Conservation (phyloP, 2,113 vertebrate species). For the Carassius gibelio region DNA sequence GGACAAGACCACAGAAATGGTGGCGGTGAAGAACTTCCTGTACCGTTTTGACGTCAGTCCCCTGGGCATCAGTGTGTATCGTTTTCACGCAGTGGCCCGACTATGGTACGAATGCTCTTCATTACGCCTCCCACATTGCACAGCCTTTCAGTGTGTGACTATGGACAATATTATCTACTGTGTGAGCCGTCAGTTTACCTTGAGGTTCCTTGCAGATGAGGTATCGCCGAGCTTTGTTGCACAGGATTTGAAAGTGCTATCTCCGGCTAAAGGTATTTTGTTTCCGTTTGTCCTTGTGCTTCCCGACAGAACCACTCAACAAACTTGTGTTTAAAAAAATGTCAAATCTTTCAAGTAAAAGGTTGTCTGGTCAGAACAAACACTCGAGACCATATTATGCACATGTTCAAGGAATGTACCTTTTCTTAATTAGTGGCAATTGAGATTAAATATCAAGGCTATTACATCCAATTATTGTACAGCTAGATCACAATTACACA, state of each 20-base stretch:
- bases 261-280: constrained; percentile 77
- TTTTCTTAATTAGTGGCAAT: constrained; percentile 54
- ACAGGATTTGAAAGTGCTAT: constrained; percentile 77
- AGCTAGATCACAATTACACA: constrained; percentile 67
- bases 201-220: constrained; percentile 83
- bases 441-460: constrained; percentile 63
- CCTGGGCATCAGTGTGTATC: constrained; percentile 80
- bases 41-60: constrained; percentile 88
- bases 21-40: constrained; percentile 77
- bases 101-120: constrained; percentile 87
- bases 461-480: constrained; percentile 62
- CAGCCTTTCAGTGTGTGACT: constrained; percentile 79
- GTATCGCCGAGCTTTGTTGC: constrained; percentile 82
- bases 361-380: constrained; percentile 53
- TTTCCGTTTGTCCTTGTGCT: constrained; percentile 81
- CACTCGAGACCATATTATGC: constrained; percentile 40
- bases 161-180: constrained; percentile 81
- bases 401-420: constrained; percentile 47
- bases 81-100: constrained; percentile 80
- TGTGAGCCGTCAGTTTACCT: constrained; percentile 75
- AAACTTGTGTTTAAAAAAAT: constrained; percentile 76
- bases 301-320: constrained; percentile 66
- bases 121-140: constrained; percentile 57
- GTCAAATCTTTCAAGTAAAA: constrained; percentile 52
- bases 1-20: constrained; percentile 82